Percentiles rank a stretch among this genome's conserved stretches.
Evolutionary conservation across 2,797 vertebrate species (phyloP).

Genomic region (Alfaro cultratus): DNA sequence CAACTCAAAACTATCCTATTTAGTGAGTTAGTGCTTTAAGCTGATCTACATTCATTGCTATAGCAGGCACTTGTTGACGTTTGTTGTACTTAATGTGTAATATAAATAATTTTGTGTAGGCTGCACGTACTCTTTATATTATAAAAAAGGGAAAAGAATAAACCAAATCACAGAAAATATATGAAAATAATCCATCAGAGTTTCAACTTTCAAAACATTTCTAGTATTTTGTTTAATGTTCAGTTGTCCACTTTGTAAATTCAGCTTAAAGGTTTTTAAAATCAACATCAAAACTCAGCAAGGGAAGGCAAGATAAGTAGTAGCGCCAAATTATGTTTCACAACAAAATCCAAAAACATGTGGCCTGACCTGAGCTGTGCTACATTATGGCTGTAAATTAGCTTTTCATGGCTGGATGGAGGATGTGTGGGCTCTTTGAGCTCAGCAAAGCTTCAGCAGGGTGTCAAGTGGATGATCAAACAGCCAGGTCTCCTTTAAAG

Average conservation of each 20-base stretch:
- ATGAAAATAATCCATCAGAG: too few species aligned
- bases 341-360: slow-evolving; percentile 10
- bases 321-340: slow-evolving; percentile 10
- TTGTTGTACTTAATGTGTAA: not conserved
- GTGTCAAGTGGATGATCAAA: slow-evolving; percentile 66
- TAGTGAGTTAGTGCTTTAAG: not conserved
- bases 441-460: slow-evolving; percentile 37
- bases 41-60: not conserved
- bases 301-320: not conserved
- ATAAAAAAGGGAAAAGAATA: not conserved
- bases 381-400: slow-evolving; percentile 9
- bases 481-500: slow-evolving; percentile 43
- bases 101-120: not conserved
- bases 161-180: too few species aligned
- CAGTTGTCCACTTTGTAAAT: not conserved
- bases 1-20: not conserved
- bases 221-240: too few species aligned
- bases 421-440: slow-evolving; percentile 37
- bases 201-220: not conserved
- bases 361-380: slow-evolving; percentile 8
- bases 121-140: not conserved
- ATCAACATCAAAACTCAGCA: not conserved
- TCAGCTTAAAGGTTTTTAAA: not conserved
- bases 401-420: slow-evolving; percentile 19
- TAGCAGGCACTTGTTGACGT: not conserved